A percentile compares a stretch with the other conserved stretches of the same genome.
Evolutionary conservation across 2,113 vertebrate genomes (phyloP).

Genomic region (Andinoacara biseriatus): DNA sequence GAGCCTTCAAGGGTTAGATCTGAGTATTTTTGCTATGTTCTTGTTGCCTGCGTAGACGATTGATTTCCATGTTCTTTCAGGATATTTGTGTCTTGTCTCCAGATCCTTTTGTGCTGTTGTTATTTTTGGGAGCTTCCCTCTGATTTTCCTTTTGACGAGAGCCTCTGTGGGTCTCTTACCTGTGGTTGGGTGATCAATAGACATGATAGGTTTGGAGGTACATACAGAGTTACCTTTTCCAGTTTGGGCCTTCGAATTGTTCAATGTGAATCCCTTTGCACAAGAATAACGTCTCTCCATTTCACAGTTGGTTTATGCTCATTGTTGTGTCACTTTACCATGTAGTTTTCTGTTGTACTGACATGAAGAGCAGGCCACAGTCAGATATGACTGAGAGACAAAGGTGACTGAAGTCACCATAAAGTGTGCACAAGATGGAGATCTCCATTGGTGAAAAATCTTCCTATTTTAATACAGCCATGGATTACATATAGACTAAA

Average conservation of each 20-base stretch:
- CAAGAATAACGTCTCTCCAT: neutral
- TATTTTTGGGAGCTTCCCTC: neutral
- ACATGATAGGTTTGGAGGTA: neutral
- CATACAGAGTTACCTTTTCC: neutral
- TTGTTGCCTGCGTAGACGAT: neutral
- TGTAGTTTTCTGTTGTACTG: neutral
- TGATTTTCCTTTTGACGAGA: neutral
- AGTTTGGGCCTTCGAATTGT: neutral
- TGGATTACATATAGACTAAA: no score
- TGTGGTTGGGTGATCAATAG: neutral
- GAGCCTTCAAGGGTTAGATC: neutral
- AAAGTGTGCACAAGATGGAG: neutral
- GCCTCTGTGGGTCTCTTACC: neutral
- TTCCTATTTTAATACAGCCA: no score
- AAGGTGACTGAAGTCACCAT: neutral
- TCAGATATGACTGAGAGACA: neutral
- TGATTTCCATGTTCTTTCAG: neutral
- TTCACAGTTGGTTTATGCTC: neutral
- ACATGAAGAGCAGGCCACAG: neutral
- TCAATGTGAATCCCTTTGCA: neutral
- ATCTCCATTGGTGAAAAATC: neutral
- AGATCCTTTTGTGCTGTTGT: neutral
- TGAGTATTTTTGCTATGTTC: neutral
- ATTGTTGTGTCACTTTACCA: neutral
- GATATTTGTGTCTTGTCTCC: neutral